Evolutionary conservation across 2,797 vertebrate species (phyloP).

Genomic region (Crocodylus rhombifer): DNA sequence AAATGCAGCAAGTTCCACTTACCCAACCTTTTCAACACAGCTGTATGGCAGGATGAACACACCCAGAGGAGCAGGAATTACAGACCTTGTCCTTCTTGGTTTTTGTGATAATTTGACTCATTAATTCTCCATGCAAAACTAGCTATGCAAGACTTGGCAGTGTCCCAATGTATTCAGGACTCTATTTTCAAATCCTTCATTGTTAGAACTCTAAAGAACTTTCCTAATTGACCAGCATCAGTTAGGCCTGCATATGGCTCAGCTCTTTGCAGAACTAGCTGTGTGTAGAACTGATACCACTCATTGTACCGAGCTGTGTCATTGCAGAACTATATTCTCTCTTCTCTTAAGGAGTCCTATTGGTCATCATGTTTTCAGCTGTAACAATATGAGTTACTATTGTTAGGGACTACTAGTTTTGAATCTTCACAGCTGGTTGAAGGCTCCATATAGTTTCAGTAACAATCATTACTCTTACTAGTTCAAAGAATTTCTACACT

Average conservation of each 20-base stretch:
- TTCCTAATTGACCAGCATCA: neutral
- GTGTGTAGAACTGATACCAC: neutral
- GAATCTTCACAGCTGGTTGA: neutral
- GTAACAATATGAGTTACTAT: neutral
- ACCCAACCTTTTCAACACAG: too few relatives aligned
- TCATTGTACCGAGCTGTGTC: neutral
- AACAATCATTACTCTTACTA: fast-evolving
- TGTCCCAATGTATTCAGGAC: too few relatives aligned
- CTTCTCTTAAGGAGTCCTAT: neutral
- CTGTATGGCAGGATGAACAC: too few relatives aligned
- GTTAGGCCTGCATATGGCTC: neutral
- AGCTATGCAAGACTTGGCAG: too few relatives aligned
- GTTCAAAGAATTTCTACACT: neutral
- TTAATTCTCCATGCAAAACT: too few relatives aligned
- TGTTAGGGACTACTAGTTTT: neutral
- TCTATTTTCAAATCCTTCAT: too few relatives aligned
- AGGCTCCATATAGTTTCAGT: neutral
- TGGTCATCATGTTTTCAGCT: neutral
- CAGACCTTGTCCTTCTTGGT: too few relatives aligned
- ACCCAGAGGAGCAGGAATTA: too few relatives aligned
- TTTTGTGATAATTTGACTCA: too few relatives aligned
- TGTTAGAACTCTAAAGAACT: neutral
- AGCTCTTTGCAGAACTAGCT: neutral
- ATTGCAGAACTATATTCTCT: neutral
- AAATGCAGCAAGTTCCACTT: too few relatives aligned